Evolutionary conservation across 2,113 vertebrate species (phyloP), one percentile per base, ranked within the genome.

Genomic region (Sphaerodactylus townsendi): DNA sequence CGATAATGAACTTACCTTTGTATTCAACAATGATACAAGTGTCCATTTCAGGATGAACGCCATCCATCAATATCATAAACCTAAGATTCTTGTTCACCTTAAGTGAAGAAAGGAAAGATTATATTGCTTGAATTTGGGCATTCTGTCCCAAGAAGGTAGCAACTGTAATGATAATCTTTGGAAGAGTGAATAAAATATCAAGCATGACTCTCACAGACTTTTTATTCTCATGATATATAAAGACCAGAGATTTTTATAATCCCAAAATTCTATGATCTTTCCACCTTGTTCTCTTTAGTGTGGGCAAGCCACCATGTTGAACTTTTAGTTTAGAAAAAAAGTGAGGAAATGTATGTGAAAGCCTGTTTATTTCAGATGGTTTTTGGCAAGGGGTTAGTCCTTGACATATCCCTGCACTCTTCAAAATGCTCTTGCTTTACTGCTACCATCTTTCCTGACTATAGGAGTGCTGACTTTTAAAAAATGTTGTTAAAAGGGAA

Each of bases 11-110:
- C 68, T 80, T 37, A 97, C 97, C 97, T 95, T 97, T 97, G 88
- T 97, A 97, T 59, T 97, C 96, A 85, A 97, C 94, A 3, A 97
- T 96, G 84, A 97, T 95, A 81, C 97, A 97, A 0, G 97, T 97
- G 90, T 97, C 97, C 95, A 97, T 96, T 91, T 97, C 97, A 37
- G 97, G 97, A 82, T 96, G 97, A 78, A 97, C 79, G 1, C 96
- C 96, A 30, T 97, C 97, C 97, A 97, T 97, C 72, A 97, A 82
- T 91, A 97, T 97, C 96, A 97, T 97, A 65, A 97, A 97, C 50
- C 96, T 93, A 66, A 97, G 91, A 84, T 96, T 85, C 66, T 94
- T 74, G 65, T 96, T 94, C 23, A 97, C 93, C 95, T 96, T 83
- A 33, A 84, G 80, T 82, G 66, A 79, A 82, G 79, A 23, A 89